Base-by-base conservation (phyloP, 2,797 vertebrate genomes). In the Oreochromis mossambicus region DNA sequence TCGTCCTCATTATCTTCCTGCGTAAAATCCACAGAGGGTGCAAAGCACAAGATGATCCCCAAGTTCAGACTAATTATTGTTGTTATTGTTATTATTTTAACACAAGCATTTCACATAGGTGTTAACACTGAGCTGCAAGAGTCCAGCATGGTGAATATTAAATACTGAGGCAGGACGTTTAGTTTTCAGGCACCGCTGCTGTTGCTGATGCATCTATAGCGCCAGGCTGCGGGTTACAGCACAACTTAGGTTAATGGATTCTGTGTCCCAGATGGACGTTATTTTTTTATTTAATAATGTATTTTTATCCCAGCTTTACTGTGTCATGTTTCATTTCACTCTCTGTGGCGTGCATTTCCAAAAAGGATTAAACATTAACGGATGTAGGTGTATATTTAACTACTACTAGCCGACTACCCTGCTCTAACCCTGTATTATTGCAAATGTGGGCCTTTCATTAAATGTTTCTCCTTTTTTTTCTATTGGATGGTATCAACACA, bases 71-170 rank as follows among this genome's bases (percentile, higher is more conserved):
- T 17, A 51, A 19, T 50, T 38, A 3, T 34, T 34, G 4, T 26
- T 29, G 10, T 21, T 52, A 17, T 75, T 75, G 8, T 75, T 75
- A 3, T 50, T 75, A 15, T 73, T 75, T 51, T 34, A 51, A 54
- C 50, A n/a, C 43, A 46, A 79, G 36, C 21, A 70, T 89, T 82
- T 78, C 24, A 75, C 32, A 58, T 73, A 41, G 77, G 76, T 86
- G 84, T 77, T 79, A 54, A 81, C 19, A 75, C 15, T 51, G 77
- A 77, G 50, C 85, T 73, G 54, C 58, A n/a, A 83, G 76, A 83
- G 84, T 90, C 84, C 85, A 82, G 86, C 84, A 7, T 88, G 75
- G 90, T 92, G 88, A 91, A 90, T 91, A 80, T 88, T 93, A 80
- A 85, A 91, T 87, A 86, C 14, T 87, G 85, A 89, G 78, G 10